Evolutionary conservation across 2,888 invertebrate species (phyloP), one percentile per base, ranked within the genome.

Genomic region (Oscheius sp.): DNA sequence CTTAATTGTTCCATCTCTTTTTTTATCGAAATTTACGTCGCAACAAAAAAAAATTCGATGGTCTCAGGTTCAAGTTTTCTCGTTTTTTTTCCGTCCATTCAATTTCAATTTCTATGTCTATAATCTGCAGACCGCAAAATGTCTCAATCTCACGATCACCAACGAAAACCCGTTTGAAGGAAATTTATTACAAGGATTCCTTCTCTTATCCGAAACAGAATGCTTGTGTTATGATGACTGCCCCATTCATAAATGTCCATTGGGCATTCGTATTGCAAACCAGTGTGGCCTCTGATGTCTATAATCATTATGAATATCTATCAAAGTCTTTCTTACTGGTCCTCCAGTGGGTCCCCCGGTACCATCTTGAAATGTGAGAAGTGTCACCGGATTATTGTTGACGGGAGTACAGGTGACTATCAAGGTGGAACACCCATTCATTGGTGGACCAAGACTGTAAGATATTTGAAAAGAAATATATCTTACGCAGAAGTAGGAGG

Each of bases 131-230:
- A n/a, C n/a, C n/a, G n/a, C n/a, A n/a, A n/a, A n/a, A n/a, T n/a
- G n/a, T n/a, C n/a, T n/a, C n/a, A n/a, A n/a, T n/a, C n/a, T n/a
- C n/a, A n/a, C n/a, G n/a, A n/a, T n/a, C n/a, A n/a, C n/a, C n/a
- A n/a, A 36, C 14, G 36, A 36, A 36, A 14, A 36, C 9, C 36
- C 14, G 36, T 36, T 36, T 17, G 17, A 41, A 41, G 3, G 12
- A 9, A 5, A 9, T 41, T 41, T 41, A 41, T 41, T 41, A 41
- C 6, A 9, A 41, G 41, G 20, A 3, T 5, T 17, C 4, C 4
- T 5, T 17, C n/a, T n/a, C n/a, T 50, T 32, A 54, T 54, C 54
- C 54, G 20, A 54, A 36, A 33, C 54, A 54, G 54, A 54, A 54
- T 2, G 54, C 54, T 14, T 54, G 33, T 3, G 54, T 54, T 2